Percentiles rank a stretch among this genome's conserved stretches.
Evolutionary conservation across 2,797 vertebrate species (phyloP).

Genomic region (Enteromius fasciolatus): DNA sequence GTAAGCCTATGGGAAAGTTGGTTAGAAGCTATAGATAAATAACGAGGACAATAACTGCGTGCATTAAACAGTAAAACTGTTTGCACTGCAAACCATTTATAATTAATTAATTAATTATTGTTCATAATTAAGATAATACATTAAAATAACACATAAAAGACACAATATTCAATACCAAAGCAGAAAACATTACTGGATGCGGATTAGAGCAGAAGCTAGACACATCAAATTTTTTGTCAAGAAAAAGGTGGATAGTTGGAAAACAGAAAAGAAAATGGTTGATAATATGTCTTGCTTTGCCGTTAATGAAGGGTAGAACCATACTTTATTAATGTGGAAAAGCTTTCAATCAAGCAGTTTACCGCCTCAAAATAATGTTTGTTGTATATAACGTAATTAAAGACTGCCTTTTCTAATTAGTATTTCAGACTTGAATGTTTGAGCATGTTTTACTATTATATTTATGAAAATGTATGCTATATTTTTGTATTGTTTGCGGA

Average conservation of each 20-base stretch:
- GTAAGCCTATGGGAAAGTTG: too few species aligned
- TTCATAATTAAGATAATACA: too few species aligned
- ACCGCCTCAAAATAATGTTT: slow-evolving; percentile 29
- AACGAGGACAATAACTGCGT: too few species aligned
- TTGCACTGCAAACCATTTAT: too few species aligned
- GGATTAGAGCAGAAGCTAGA: too few species aligned
- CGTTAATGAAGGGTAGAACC: not conserved
- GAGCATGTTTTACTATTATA: slow-evolving; percentile 45
- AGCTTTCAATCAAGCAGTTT: slow-evolving; percentile 9
- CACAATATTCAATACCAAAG: too few species aligned
- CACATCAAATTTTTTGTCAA: too few species aligned
- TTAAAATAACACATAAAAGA: too few species aligned
- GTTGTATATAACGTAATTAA: slow-evolving; percentile 24
- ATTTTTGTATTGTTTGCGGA: slow-evolving; percentile 61
- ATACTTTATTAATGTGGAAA: slow-evolving; percentile 4
- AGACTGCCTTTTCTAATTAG: slow-evolving; percentile 26
- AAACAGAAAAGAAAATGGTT: slow-evolving; percentile 40
- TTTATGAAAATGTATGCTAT: slow-evolving; percentile 56
- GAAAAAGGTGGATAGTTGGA: not conserved
- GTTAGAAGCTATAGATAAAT: too few species aligned
- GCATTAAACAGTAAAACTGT: too few species aligned
- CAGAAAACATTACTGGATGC: too few species aligned
- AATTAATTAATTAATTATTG: too few species aligned
- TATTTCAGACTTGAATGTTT: slow-evolving; percentile 36
- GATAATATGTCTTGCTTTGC: not conserved